Conservation (phyloP, 2,888 invertebrate species). For the Girardia tigrina region DNA sequence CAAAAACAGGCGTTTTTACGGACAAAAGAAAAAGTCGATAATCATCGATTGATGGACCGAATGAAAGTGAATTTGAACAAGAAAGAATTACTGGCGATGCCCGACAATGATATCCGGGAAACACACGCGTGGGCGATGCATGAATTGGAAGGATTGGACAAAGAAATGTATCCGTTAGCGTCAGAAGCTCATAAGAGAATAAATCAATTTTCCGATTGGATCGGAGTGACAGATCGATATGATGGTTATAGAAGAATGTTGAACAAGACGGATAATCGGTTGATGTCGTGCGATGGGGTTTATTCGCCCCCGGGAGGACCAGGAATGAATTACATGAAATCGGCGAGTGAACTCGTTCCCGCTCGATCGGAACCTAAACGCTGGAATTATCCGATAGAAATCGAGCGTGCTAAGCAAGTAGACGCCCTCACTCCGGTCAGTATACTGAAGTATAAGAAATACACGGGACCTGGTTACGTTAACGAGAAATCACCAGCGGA, state of each 20-base stretch:
- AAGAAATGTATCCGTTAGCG: constrained; percentile 42
- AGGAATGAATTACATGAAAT: constrained; percentile 25
- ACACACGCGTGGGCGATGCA: constrained; percentile 51
- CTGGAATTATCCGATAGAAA: constrained; percentile 21
- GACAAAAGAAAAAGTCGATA: constrained; percentile 11
- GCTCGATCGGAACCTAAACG: constrained; percentile 26
- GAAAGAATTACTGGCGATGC: constrained; percentile 1
- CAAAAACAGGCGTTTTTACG: constrained; percentile 25
- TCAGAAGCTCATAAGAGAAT: constrained; percentile 43
- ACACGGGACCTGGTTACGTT: background rate
- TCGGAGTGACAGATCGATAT: constrained; percentile 49
- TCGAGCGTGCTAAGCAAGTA: constrained; percentile 21
- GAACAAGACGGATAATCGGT: background rate
- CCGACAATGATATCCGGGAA: constrained; percentile 56
- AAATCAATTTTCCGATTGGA: constrained; percentile 46
- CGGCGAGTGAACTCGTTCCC: constrained; percentile 27
- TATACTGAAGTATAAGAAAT: background rate
- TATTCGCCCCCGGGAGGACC: background rate
- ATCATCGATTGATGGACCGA: background rate
- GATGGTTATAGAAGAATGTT: constrained; percentile 48
- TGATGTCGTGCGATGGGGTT: background rate
- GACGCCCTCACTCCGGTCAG: constrained; percentile 18
- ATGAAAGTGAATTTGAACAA: constrained; percentile 12
- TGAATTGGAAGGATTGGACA: constrained; percentile 37
- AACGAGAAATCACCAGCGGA: constrained; percentile 43